A percentile compares a stretch with the other conserved stretches of the same genome.
Evolutionary conservation across 1,140 invertebrate species (phyloP).

Genomic region (Drosophila rhopaloa): DNA sequence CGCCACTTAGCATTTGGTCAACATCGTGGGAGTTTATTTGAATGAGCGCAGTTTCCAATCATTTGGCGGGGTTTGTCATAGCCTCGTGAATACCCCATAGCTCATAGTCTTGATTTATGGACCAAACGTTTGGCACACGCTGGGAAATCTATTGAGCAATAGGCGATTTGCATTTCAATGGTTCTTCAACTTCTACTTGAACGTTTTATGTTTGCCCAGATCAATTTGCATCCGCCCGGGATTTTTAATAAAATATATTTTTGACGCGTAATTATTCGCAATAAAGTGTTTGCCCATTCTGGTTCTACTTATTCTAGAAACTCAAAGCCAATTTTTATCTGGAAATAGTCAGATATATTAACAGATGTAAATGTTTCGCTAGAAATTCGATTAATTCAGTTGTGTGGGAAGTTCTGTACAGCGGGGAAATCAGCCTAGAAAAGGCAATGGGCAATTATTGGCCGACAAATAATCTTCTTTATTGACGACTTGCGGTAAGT

Average conservation of each 20-base stretch:
- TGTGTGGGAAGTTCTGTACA: constrained; percentile 8
- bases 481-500: too few species aligned
- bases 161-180: constrained; percentile 44
- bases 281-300: constrained; percentile 22
- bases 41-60: constrained; percentile 58
- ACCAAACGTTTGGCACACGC: constrained; percentile 45
- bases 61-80: constrained; percentile 11
- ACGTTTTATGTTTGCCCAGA: constrained; percentile 32
- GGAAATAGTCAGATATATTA: constrained; percentile 2
- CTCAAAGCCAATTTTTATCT: constrained; percentile 14
- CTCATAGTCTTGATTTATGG: constrained; percentile 46
- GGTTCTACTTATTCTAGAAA: constrained; percentile 8
- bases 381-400: constrained; percentile 8
- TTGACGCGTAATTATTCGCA: constrained; percentile 12
- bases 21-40: constrained; percentile 22
- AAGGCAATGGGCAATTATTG: background rate
- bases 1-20: constrained; percentile 15
- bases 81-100: constrained; percentile 20
- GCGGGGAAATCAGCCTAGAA: background rate
- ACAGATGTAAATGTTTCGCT: constrained; percentile 5
- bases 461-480: background rate
- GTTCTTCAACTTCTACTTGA: constrained; percentile 21
- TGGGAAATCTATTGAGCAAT: constrained; percentile 34
- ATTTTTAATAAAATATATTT: constrained; percentile 18
- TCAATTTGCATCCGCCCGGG: constrained; percentile 23